phyloP scores from a whole-genome alignment of 2,888 invertebrate species.

The Cepaea hortensis region DNA sequence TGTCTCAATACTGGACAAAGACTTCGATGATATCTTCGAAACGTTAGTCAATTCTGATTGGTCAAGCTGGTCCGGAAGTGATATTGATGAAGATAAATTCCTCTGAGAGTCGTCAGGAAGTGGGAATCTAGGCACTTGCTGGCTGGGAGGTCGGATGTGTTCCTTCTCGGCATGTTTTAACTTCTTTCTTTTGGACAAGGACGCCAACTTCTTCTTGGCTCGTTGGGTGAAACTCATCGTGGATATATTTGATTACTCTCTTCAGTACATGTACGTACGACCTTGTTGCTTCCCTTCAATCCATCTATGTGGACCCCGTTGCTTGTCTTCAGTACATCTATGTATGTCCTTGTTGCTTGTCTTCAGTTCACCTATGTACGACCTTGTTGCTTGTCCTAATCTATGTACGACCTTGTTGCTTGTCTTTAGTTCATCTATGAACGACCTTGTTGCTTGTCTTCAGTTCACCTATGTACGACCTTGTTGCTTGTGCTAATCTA shows the following conservation, averaged over 20 bases:
- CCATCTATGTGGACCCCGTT: too few relatives aligned
- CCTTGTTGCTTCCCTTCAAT: too few relatives aligned
- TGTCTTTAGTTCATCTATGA: too few relatives aligned
- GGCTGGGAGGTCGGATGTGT: neutral
- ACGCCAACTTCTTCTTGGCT: neutral
- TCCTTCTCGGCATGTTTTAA: constrained; percentile 6
- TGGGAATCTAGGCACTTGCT: neutral
- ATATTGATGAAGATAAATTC: neutral
- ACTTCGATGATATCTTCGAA: neutral
- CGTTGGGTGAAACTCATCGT: neutral
- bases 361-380: too few relatives aligned
- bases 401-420: too few relatives aligned
- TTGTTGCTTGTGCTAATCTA: too few relatives aligned
- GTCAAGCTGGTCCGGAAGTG: constrained; percentile 20
- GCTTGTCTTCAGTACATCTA: too few relatives aligned
- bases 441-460: too few relatives aligned
- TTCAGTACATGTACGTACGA: neutral
- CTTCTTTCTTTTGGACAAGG: neutral
- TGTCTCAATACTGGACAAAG: constrained; percentile 1
- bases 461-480: too few relatives aligned
- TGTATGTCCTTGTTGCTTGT: too few relatives aligned
- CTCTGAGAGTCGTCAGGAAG: neutral
- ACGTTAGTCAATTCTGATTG: neutral
- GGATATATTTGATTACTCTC: neutral
- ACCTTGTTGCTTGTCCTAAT: too few relatives aligned